phyloP scores from a whole-genome alignment of 2,797 vertebrate species.

The Loriculus beryllinus region DNA sequence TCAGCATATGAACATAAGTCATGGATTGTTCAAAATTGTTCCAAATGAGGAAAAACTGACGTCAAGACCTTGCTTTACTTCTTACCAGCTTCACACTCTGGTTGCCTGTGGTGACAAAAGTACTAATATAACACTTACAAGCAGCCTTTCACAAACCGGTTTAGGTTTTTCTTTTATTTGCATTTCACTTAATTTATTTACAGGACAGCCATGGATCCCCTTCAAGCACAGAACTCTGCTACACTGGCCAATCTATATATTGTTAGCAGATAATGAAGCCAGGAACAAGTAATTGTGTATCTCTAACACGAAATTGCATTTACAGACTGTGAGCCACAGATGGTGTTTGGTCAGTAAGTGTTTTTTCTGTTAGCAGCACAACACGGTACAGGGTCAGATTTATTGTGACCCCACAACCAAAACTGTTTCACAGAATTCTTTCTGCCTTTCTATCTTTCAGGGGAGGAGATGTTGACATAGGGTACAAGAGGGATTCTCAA shows the following conservation, averaged over 20 bases:
- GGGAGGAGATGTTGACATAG: neutral
- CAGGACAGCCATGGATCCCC: neutral
- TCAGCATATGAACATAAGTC: constrained; percentile 63
- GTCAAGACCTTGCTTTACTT: constrained; percentile 71
- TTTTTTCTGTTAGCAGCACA: neutral
- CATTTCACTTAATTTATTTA: constrained; percentile 42
- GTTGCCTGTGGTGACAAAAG: constrained; percentile 64
- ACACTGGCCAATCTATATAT: neutral
- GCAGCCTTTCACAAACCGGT: constrained; percentile 22
- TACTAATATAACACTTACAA: constrained; percentile 49
- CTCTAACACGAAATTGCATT: neutral
- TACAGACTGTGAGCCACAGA: neutral
- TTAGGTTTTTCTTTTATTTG: neutral
- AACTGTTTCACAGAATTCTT: neutral
- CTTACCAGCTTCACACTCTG: constrained; percentile 68
- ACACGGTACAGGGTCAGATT: neutral
- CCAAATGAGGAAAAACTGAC: constrained; percentile 75
- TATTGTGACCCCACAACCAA: neutral
- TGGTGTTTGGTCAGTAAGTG: neutral
- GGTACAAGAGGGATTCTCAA: neutral
- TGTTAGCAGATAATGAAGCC: neutral
- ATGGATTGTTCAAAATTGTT: constrained; percentile 67
- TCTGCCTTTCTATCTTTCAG: neutral
- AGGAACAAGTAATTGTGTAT: neutral
- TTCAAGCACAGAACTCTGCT: neutral